Conservation (phyloP, 2,113 vertebrate species). For the Bungarus multicinctus region DNA sequence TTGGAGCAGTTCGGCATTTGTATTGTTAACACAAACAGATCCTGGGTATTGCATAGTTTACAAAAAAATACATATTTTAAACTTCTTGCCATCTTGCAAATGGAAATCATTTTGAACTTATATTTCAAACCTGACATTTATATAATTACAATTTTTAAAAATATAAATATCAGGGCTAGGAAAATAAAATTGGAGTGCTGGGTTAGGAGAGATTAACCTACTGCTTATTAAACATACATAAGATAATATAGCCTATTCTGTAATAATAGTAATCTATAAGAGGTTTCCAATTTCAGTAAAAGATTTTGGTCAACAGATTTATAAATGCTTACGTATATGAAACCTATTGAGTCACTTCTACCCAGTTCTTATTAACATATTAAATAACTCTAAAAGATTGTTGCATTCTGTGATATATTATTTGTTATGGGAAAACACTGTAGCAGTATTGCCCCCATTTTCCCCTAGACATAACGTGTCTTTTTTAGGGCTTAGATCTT, state of each 20-base stretch:
- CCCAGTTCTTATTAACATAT: background rate
- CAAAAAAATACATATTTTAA: constrained; percentile 8
- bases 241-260: background rate
- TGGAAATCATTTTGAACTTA: background rate
- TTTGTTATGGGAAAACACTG: background rate
- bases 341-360: background rate
- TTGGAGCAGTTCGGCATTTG: background rate
- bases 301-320: background rate
- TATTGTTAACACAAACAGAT: background rate
- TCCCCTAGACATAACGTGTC: background rate
- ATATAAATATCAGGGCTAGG: background rate
- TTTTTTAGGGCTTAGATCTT: background rate
- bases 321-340: background rate
- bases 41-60: constrained; percentile 12
- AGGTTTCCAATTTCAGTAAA: background rate
- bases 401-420: background rate
- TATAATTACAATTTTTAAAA: background rate
- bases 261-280: background rate
- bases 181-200: background rate
- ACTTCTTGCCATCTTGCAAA: background rate
- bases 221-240: background rate
- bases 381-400: background rate
- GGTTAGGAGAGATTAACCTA: background rate
- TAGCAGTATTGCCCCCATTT: background rate
- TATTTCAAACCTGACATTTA: background rate